Percentiles rank a stretch among this genome's conserved stretches.
These are phyloP conservation scores for Drosophila busckii DNA, from an alignment of 1,140 invertebrate species.

Conservation along the genomic window DNA sequence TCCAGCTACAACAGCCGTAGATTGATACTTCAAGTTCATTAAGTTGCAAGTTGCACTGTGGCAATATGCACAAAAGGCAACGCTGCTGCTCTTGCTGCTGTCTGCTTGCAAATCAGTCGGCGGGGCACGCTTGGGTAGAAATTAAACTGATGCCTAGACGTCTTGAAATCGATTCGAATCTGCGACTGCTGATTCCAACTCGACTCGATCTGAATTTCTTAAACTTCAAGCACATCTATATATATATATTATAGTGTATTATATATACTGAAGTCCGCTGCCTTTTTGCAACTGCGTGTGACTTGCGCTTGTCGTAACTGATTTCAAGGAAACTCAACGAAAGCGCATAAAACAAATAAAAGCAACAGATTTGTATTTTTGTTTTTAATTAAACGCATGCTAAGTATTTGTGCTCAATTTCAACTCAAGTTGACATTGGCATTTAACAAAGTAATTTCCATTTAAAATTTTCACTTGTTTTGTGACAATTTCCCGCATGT, in stretches of 20 bases:
- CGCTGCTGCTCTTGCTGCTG: slow-evolving; percentile 1
- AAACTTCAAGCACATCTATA: slow-evolving; percentile 53
- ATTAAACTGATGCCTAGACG: slow-evolving; percentile 75
- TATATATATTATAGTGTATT: too few relatives aligned
- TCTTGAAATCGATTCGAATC: slow-evolving; percentile 6
- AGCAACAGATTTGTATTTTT: not conserved
- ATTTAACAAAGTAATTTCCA: slow-evolving; percentile 11
- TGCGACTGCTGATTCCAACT: slow-evolving; percentile 16
- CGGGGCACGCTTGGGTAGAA: slow-evolving; percentile 68
- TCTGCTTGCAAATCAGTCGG: slow-evolving; percentile 17
- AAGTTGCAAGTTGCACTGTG: slow-evolving; percentile 75
- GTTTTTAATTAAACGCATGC: slow-evolving; percentile 51
- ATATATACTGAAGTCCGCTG: too few relatives aligned
- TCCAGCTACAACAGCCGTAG: slow-evolving; percentile 74
- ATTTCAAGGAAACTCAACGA: slow-evolving; percentile 53
- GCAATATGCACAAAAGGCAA: slow-evolving; percentile 56
- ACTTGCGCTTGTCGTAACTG: too few relatives aligned
- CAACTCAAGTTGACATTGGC: too few relatives aligned
- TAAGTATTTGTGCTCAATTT: too few relatives aligned
- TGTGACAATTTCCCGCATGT: slow-evolving; percentile 39
- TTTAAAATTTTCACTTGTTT: slow-evolving; percentile 25
- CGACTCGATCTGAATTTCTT: slow-evolving; percentile 47
- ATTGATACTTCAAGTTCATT: slow-evolving; percentile 78
- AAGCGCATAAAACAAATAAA: not conserved
- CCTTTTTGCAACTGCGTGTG: too few relatives aligned